A percentile compares a stretch with the other conserved stretches of the same genome.
phyloP scores from a whole-genome alignment of 2,888 invertebrate species.

The Notodonta ziczac region DNA sequence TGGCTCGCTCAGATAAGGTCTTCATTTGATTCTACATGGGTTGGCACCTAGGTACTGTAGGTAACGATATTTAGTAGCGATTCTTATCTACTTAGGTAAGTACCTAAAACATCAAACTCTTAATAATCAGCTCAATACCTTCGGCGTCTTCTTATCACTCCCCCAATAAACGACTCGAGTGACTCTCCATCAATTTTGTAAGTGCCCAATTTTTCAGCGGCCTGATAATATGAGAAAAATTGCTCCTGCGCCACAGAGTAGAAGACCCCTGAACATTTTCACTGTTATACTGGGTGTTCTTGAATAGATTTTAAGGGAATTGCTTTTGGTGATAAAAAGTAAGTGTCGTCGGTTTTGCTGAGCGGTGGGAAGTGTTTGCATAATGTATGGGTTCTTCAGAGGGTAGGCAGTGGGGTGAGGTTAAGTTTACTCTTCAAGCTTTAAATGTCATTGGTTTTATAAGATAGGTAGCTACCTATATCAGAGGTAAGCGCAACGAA shows the following conservation, averaged over 20 bases:
- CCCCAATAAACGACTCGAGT: slow-evolving; percentile 32
- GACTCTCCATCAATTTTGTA: slow-evolving; percentile 39
- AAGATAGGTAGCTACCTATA: too few relatives aligned
- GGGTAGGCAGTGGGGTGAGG: slow-evolving; percentile 14
- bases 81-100: too few relatives aligned
- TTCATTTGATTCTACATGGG: too few relatives aligned
- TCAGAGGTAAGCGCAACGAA: too few relatives aligned
- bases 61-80: too few relatives aligned
- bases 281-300: slow-evolving; percentile 15
- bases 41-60: too few relatives aligned
- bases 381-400: slow-evolving; percentile 23
- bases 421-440: slow-evolving; percentile 1
- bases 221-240: slow-evolving; percentile 34
- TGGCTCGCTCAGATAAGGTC: too few relatives aligned
- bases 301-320: neutral
- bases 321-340: slow-evolving; percentile 22
- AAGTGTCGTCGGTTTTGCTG: slow-evolving; percentile 16
- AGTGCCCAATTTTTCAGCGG: slow-evolving; percentile 36
- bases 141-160: slow-evolving; percentile 25
- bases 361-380: slow-evolving; percentile 31
- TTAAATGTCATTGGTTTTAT: neutral
- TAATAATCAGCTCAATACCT: too few relatives aligned
- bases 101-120: too few relatives aligned
- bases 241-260: slow-evolving; percentile 21
- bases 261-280: slow-evolving; percentile 6